Evolutionary conservation across 2,888 invertebrate species (phyloP).

Genomic region (Xylota sylvarum): DNA sequence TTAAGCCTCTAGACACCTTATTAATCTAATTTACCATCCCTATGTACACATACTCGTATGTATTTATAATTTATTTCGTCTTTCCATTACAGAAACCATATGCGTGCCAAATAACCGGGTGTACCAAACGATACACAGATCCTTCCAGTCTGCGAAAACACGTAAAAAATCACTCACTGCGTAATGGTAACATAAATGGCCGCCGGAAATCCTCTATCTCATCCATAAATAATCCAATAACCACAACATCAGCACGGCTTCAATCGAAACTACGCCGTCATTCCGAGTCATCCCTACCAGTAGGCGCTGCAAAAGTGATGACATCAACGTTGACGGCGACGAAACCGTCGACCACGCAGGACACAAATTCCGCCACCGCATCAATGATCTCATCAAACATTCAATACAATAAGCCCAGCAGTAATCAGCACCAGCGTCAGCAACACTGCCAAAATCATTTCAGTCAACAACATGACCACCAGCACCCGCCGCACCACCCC

Average conservation of each 20-base stretch:
- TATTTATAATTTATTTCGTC: neutral
- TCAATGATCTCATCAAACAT: slow-evolving; percentile 74
- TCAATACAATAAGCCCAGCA: slow-evolving; percentile 72
- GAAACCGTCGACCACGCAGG: slow-evolving; percentile 40
- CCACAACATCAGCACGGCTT: slow-evolving; percentile 55
- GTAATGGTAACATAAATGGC: slow-evolving; percentile 81
- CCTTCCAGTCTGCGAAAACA: slow-evolving; percentile 97
- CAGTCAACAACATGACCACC: slow-evolving; percentile 49
- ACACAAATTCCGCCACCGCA: slow-evolving; percentile 57
- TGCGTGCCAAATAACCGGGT: slow-evolving; percentile 94
- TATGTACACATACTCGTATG: too few species aligned
- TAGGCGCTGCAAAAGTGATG: slow-evolving; percentile 46
- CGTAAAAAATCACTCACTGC: slow-evolving; percentile 91
- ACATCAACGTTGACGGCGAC: slow-evolving; percentile 68
- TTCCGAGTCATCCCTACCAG: slow-evolving; percentile 82
- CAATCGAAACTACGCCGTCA: slow-evolving; percentile 81
- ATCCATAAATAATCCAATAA: slow-evolving; percentile 67
- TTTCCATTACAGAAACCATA: slow-evolving; percentile 92
- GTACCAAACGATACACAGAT: slow-evolving; percentile 96
- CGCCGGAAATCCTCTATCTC: slow-evolving; percentile 83
- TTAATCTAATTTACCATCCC: too few species aligned
- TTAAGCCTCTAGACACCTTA: neutral
- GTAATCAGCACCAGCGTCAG: slow-evolving; percentile 61
- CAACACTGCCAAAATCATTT: slow-evolving; percentile 63
- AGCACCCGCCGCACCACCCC: slow-evolving; percentile 30